Evolutionary conservation across 2,888 invertebrate species (phyloP), one percentile per base, ranked within the genome.

Genomic region (Eumacrocentrus americanus): DNA sequence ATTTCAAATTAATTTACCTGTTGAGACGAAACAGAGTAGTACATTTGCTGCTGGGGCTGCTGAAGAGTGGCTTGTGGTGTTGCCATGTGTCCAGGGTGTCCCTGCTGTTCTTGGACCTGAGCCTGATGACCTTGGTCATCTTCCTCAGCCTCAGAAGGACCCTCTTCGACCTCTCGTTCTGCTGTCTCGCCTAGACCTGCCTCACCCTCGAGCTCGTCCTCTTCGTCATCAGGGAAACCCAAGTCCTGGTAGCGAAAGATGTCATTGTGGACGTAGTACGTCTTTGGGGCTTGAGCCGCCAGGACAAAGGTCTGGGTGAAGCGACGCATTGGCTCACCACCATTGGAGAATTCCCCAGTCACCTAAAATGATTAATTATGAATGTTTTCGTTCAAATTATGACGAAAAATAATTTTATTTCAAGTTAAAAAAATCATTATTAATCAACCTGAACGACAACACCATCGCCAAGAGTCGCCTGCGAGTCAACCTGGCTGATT

Each of bases 231-330:
- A 2, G 75, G 72, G 48, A 78, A 80, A 25, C 78, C 79, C 66
- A 78, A 70, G 57, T 81, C 95, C 87, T 97, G 97, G 82, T 98
- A 98, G 67, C 97, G 92, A 84, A 98, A 98, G 82, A 98, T 98
- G 83, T 98, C 98, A 82, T 98, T 98, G 83, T 96, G 95, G 63
- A 98, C 98, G 81, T 98, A 98, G 85, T 96, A 98, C 84, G 96
- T 95, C 85, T 95, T 97, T 61, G 97, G 95, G 60, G 94, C 91
- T 83, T 97, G 96, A 63, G 95, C 91, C 64, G 94, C 97, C 81
- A 98, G 84, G 60, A 98, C 97, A 84, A 98, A 95, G 0, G 98
- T 98, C 85, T 98, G 98, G 80, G 97, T 96, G 84, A 98, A 98
- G 60, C 97, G 91, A 20, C 98, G 88, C 96, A 97, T 96, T 56